Conservation (phyloP, 2,113 vertebrate genomes). For the Chaetorhynchus papuensis region DNA sequence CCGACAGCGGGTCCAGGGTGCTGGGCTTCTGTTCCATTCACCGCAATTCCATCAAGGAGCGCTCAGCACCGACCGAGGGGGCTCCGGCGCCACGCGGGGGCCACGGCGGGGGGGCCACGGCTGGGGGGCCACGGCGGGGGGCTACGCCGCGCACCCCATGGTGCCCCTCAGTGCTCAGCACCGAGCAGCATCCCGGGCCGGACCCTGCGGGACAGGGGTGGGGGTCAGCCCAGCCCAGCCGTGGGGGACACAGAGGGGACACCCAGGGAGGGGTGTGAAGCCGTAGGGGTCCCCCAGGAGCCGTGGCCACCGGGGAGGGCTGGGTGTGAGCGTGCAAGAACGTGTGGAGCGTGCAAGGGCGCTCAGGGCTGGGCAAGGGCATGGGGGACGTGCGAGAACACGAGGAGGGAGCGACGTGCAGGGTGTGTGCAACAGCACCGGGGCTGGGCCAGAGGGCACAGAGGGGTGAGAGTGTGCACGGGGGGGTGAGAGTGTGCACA, state of each 20-base stretch:
- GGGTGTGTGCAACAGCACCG: neutral
- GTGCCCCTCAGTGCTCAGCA: constrained; percentile 48
- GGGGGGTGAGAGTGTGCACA: no score
- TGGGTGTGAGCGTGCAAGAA: neutral
- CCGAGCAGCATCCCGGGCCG: constrained; percentile 27
- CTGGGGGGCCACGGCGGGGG: neutral
- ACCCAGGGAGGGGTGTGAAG: neutral
- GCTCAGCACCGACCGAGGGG: constrained; percentile 71
- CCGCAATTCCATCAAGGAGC: constrained; percentile 82
- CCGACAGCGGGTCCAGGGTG: constrained; percentile 82
- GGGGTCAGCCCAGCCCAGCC: neutral
- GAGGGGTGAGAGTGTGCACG: neutral
- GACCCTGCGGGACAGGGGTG: neutral
- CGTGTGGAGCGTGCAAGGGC: neutral
- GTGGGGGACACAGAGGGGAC: neutral
- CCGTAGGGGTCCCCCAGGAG: neutral
- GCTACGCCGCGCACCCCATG: constrained; percentile 72
- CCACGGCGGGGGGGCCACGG: neutral
- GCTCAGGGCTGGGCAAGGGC: neutral
- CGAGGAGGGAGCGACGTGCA: neutral
- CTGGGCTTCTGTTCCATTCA: constrained; percentile 87
- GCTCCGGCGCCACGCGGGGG: constrained; percentile 50
- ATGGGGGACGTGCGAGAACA: neutral
- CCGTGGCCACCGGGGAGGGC: neutral
- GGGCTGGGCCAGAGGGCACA: neutral